A percentile compares a stretch with the other conserved stretches of the same genome.
phyloP scores from a whole-genome alignment of 2,797 vertebrate species.

The Gymnodraco acuticeps region DNA sequence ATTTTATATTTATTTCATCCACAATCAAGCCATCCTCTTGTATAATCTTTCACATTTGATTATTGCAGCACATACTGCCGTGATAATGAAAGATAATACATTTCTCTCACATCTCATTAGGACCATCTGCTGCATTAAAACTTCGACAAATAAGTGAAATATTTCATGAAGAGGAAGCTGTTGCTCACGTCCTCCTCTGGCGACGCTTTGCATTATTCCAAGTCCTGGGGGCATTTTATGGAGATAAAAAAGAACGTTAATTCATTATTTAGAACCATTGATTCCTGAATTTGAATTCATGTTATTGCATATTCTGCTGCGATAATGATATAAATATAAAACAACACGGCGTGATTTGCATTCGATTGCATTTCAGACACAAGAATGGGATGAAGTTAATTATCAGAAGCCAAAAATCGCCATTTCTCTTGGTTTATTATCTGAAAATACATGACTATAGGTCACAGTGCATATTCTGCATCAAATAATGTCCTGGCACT shows the following conservation, averaged over 20 bases:
- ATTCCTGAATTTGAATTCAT: conserved; percentile 67
- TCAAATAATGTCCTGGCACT: conserved; percentile 11
- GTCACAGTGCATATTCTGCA: conserved; percentile 8
- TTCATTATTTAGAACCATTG: conserved; percentile 81
- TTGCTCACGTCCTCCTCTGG: conserved; percentile 63
- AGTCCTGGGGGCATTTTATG: conserved; percentile 67
- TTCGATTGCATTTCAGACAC: conserved; percentile 51
- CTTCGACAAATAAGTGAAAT: conserved; percentile 57
- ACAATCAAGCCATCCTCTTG: conserved; percentile 7
- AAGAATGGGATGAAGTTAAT: conserved; percentile 39
- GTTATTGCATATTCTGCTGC: conserved; percentile 48
- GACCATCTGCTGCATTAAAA: conserved; percentile 48
- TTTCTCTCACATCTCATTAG: conserved; percentile 50
- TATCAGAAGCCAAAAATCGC: conserved; percentile 24
- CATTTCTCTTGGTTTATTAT: conserved; percentile 18
- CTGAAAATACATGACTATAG: conserved; percentile 19
- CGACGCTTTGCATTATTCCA: conserved; percentile 70
- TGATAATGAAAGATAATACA: conserved; percentile 25
- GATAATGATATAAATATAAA: conserved; percentile 52
- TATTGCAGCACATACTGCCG: conserved; percentile 5
- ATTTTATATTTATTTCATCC: conserved; percentile 2
- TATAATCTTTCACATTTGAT: background rate
- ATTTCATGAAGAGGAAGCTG: conserved; percentile 59
- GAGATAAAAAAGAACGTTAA: conserved; percentile 79
- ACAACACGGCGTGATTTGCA: conserved; percentile 51